Base-by-base conservation (phyloP, 2,888 invertebrate genomes). In the Geotrupes spiniger region DNA sequence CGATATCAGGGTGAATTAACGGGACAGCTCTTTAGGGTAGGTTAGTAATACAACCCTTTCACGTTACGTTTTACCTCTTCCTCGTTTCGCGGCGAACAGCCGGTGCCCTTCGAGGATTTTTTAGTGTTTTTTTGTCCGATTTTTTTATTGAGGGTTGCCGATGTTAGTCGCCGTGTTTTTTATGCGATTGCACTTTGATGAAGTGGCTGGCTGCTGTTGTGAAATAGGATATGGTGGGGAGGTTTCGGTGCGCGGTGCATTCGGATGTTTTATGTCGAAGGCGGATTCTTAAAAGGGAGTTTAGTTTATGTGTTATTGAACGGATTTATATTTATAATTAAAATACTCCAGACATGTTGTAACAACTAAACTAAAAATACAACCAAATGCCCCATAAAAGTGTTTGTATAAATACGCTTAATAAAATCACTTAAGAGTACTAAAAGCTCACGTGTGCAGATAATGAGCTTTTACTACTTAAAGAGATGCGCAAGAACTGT, bases 21-120 rank as follows among this genome's bases (percentile, higher is more conserved):
- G 65, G 66, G 60, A 62, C 56, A 44, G 46, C 61, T 56, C 61
- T 58, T 61, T 61, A 52, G 58, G 60, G 59, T 58, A 64, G 66
- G 64, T 66, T 65, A 61, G 61, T 58, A 53, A 54, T 36, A 31
- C 61, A 65, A 65, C 64, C 64, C 64, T 64, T 64, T 53, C 57
- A 52, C 55, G 36, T 49, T 45, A 49, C 51, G 43, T 50, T 39
- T 31, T 51, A 46, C 46, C 52, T 51, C 53, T 50, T 49, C 54
- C 52, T 58, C 51, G 54, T 57, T 55, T 46, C 53, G 57, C 53
- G 42, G 54, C 48, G 51, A 53, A 51, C 56, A 52, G 51, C 50
- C 56, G 54, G 51, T 54, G 60, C 57, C 60, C 61, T 59, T 62
- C 52, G 61, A 62, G 59, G 54, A 61, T 63, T 63, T 63, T 59